A percentile compares a stretch with the other conserved stretches of the same genome.
These are phyloP conservation scores for Cinara cedri DNA, from an alignment of 2,888 invertebrate species.

Conservation along the genomic window DNA sequence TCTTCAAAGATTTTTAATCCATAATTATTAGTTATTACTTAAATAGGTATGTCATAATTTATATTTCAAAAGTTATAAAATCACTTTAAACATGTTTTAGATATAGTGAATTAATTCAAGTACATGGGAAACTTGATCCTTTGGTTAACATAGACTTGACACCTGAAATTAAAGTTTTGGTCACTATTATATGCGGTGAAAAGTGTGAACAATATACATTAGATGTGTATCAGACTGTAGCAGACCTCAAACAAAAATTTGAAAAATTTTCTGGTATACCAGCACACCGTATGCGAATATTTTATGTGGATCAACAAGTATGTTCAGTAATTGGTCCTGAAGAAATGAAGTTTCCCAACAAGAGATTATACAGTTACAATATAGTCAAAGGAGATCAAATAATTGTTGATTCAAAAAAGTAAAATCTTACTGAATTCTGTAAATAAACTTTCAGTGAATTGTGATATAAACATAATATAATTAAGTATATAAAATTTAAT, in stretches of 20 bases:
- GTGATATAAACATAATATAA: conserved; percentile 37
- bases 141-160: conserved; percentile 85
- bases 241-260: conserved; percentile 79
- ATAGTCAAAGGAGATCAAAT: conserved; percentile 89
- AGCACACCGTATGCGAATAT: conserved; percentile 84
- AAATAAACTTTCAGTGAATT: conserved; percentile 42
- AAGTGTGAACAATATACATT: conserved; percentile 68
- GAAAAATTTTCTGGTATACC: conserved; percentile 83
- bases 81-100: conserved; percentile 64
- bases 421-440: not conserved
- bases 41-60: too few species aligned
- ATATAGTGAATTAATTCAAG: conserved; percentile 79
- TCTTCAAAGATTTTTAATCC: too few species aligned
- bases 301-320: conserved; percentile 81
- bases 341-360: conserved; percentile 86
- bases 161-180: conserved; percentile 85
- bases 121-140: conserved; percentile 89
- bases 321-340: conserved; percentile 73
- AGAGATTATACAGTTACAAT: conserved; percentile 89
- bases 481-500: conserved; percentile 10
- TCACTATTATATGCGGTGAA: conserved; percentile 78
- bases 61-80: conserved; percentile 48
- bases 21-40: too few species aligned
- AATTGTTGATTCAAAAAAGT: conserved; percentile 78
- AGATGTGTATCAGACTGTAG: conserved; percentile 72